Evolutionary conservation across 2,888 invertebrate species (phyloP).

Genomic region (Hydropsyche betteni): DNA sequence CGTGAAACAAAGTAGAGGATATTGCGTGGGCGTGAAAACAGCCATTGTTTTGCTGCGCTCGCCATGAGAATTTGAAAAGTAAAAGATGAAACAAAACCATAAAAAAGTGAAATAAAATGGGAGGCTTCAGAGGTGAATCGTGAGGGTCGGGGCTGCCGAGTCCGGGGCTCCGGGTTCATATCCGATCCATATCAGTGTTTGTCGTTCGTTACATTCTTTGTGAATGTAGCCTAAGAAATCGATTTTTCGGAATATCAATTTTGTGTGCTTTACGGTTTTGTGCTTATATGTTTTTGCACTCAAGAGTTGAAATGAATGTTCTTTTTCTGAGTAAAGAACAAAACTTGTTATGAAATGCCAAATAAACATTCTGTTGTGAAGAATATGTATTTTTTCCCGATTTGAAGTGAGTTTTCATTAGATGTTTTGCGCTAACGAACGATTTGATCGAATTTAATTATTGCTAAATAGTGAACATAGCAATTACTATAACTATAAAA

Average conservation of each 20-base stretch:
- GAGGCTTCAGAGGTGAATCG: conserved; percentile 47
- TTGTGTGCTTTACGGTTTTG: too few relatives aligned
- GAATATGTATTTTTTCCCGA: too few relatives aligned
- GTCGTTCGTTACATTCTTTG: conserved; percentile 32
- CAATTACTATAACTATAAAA: too few relatives aligned
- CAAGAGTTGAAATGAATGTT: too few relatives aligned
- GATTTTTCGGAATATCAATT: background rate
- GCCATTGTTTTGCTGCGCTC: conserved; percentile 46
- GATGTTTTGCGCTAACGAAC: too few relatives aligned
- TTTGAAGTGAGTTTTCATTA: too few relatives aligned
- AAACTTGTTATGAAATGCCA: too few relatives aligned
- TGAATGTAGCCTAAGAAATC: conserved; percentile 7
- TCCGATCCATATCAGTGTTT: conserved; percentile 40
- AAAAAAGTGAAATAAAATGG: conserved; percentile 23
- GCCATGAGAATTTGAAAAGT: conserved; percentile 42
- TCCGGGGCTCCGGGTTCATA: conserved; percentile 40
- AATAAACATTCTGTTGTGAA: too few relatives aligned
- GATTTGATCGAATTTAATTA: too few relatives aligned
- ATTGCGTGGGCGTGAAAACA: conserved; percentile 49
- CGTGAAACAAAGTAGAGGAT: conserved; percentile 28
- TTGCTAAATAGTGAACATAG: too few relatives aligned
- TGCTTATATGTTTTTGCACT: too few relatives aligned
- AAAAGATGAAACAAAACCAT: conserved; percentile 35
- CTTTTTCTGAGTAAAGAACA: too few relatives aligned
- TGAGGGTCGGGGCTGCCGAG: conserved; percentile 45